phyloP scores from a whole-genome alignment of 2,113 vertebrate species.

The Thalassarche chlororhynchos region DNA sequence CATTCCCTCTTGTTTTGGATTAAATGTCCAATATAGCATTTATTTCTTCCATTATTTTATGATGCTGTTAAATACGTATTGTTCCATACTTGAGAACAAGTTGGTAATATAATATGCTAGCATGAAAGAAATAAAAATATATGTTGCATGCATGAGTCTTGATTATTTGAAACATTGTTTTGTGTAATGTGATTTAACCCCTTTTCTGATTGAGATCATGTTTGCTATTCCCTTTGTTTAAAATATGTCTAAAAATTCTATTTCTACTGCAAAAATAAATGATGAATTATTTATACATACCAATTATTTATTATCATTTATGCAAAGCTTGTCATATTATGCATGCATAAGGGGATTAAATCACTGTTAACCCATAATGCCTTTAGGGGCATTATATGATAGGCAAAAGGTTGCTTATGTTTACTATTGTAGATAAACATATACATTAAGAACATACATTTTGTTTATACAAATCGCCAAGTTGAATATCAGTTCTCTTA shows the following conservation, averaged over 20 bases:
- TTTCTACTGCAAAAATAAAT: constrained; percentile 95
- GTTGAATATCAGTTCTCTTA: background rate
- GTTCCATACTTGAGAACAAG: background rate
- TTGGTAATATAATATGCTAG: background rate
- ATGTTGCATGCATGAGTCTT: background rate
- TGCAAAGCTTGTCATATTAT: constrained; percentile 98
- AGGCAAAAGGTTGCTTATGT: constrained; percentile 68
- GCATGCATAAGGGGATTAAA: constrained; percentile 96
- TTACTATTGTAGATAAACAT: constrained; percentile 55
- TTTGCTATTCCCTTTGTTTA: constrained; percentile 78
- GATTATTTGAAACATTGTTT: constrained; percentile 55
- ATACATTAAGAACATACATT: constrained; percentile 34
- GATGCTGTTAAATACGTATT: background rate
- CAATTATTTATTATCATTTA: constrained; percentile 99
- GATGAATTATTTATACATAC: constrained; percentile 98
- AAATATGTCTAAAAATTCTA: constrained; percentile 84
- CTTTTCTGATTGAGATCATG: constrained; percentile 71
- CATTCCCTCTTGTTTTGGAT: background rate
- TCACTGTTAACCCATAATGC: constrained; percentile 89
- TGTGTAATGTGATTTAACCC: constrained; percentile 65
- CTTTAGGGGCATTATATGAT: constrained; percentile 76
- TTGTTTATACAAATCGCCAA: constrained; percentile 29
- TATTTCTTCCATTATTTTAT: constrained; percentile 14
- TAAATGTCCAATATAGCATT: background rate
- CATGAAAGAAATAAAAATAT: constrained; percentile 42